Evolutionary conservation across 2,888 invertebrate genomes (phyloP), one percentile per base, ranked within the genome.

Genomic region (Eumerus sabulonum): DNA sequence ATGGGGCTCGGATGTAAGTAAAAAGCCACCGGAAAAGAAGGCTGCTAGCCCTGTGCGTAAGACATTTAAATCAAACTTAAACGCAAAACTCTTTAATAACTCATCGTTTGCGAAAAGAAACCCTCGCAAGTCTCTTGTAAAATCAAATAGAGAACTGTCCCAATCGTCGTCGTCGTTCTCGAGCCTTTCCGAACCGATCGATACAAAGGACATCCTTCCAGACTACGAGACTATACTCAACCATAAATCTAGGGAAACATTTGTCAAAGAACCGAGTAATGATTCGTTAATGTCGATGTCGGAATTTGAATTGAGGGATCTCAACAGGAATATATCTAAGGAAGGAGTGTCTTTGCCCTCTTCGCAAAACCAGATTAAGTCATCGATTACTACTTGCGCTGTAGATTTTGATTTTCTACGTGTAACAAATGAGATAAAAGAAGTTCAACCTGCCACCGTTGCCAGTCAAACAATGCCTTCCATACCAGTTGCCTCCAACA

Each of bases 81-180:
- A 93, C 0, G 91, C 92, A 83, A 94, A 94, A 85, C 88, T 95
- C 73, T 95, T 95, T 88, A 82, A 86, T 27, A 90, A 92, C 67
- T 91, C 92, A 51, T 93, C 91, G 83, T 94, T 95, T 87, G 91
- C 92, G 4, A 92, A 94, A 84, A 90, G 95, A 83, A 95, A 95
- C 89, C 95, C 95, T 0, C 91, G 95, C 83, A 96, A 95, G 86
- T 91, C 92, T 0, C 83, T 92, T 4, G 90, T 91, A 17, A 83
- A 85, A 1, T 77, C 81, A 1, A 76, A 44, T 0, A 68, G 82
- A 1, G 84, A 84, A 56, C 68, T 59, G 5, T 59, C 71, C 1
- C 57, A 71, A 14, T 53, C 59, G 2, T 68, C 64, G 1, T 9
- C 63, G 11, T 19, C 64, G 0, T 27, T 27, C 27, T 63, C 54